Evolutionary conservation across 1,140 invertebrate species (phyloP).

Genomic region (Drosophila kepulauana): DNA sequence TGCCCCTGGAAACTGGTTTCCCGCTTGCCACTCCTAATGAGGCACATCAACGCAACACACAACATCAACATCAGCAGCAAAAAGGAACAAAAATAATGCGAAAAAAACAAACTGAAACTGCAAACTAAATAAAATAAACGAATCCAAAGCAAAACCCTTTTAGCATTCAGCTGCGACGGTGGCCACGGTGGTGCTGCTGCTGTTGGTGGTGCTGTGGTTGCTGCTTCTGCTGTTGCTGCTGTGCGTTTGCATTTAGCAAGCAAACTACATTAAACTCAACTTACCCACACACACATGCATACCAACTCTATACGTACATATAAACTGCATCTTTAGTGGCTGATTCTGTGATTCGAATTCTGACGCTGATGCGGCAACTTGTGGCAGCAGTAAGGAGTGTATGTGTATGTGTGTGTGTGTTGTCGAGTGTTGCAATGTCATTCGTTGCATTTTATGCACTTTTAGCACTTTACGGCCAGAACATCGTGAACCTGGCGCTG

Average conservation of each 20-base stretch:
- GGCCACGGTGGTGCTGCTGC: constrained; percentile 44
- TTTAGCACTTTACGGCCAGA: constrained; percentile 68
- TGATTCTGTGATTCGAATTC: constrained; percentile 71
- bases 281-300: constrained; percentile 61
- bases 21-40: constrained; percentile 73
- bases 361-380: constrained; percentile 71
- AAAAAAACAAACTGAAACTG: constrained; percentile 28
- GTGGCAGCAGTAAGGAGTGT: constrained; percentile 14
- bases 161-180: constrained; percentile 76
- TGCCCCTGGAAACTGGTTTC: constrained; percentile 68
- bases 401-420: not conserved
- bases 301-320: constrained; percentile 18
- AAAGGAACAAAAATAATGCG: constrained; percentile 19
- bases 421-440: constrained; percentile 75
- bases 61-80: constrained; percentile 7
- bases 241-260: constrained; percentile 78
- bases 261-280: constrained; percentile 77
- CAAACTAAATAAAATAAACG: constrained; percentile 52
- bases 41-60: constrained; percentile 59
- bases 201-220: constrained; percentile 27
- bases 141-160: constrained; percentile 71
- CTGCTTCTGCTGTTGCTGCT: constrained; percentile 33
- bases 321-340: constrained; percentile 67
- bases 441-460: constrained; percentile 78
- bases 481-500: constrained; percentile 54